A percentile compares a stretch with the other conserved stretches of the same genome.
phyloP scores from a whole-genome alignment of 2,888 invertebrate genomes.

The Lasioglossum morio region DNA sequence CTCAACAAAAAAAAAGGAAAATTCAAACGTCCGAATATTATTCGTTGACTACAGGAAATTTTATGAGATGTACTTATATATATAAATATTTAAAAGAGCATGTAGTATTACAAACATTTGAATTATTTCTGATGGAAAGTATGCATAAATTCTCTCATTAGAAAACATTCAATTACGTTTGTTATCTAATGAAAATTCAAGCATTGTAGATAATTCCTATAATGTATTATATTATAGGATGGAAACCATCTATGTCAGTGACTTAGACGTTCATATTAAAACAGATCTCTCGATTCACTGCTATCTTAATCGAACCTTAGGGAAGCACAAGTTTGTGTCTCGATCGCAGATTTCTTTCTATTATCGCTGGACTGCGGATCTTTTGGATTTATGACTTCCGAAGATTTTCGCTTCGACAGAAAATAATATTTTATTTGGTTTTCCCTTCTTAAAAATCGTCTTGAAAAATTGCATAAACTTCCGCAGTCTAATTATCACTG shows the following conservation, averaged over 20 bases:
- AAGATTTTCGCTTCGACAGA: too few species aligned
- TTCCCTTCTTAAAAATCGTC: too few species aligned
- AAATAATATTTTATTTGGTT: too few species aligned
- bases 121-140: not conserved
- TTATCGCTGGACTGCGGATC: not conserved
- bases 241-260: conserved; percentile 30
- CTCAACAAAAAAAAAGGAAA: not conserved
- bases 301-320: not conserved
- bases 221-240: not conserved
- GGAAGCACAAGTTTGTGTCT: not conserved
- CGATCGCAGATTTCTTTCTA: not conserved
- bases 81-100: not conserved
- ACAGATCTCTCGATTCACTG: conserved; percentile 35
- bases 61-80: not conserved
- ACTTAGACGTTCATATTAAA: conserved; percentile 19
- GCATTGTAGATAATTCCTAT: not conserved
- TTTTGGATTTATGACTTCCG: too few species aligned
- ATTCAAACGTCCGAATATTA: not conserved
- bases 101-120: too few species aligned
- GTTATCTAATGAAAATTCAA: not conserved
- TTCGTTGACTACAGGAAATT: not conserved
- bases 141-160: not conserved
- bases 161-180: too few species aligned
- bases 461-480: too few species aligned
- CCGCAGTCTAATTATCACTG: not conserved